These are phyloP conservation scores for Cervus canadensis DNA, from an alignment of 2,113 vertebrate species.

Conservation along the genomic window DNA sequence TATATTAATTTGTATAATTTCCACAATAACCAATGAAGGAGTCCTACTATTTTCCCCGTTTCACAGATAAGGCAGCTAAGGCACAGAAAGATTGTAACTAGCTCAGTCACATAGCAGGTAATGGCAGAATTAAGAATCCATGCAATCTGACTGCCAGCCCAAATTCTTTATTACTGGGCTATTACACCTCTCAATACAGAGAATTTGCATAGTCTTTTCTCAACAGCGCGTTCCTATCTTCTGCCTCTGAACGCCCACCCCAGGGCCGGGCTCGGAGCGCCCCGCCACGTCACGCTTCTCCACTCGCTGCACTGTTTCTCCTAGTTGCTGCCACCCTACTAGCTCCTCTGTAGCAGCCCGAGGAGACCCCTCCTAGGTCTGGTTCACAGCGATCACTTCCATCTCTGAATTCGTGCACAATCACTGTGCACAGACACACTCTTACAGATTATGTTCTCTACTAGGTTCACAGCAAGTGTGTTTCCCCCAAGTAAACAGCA, in stretches of 20 bases:
- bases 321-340: not conserved
- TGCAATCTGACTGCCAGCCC: not conserved
- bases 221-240: not conserved
- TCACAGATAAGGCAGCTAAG: not conserved
- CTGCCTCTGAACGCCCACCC: not conserved
- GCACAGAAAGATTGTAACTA: not conserved
- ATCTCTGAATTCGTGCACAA: not conserved
- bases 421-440: not conserved
- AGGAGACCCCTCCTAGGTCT: not conserved
- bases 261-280: not conserved
- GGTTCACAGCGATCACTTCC: not conserved
- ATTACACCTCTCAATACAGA: not conserved
- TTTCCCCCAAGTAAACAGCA: not conserved
- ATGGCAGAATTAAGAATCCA: not conserved
- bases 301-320: not conserved
- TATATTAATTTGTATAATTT: not conserved
- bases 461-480: not conserved
- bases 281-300: fast-evolving
- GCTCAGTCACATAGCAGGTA: not conserved
- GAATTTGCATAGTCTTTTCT: not conserved
- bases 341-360: not conserved
- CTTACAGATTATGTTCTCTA: not conserved
- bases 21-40: not conserved
- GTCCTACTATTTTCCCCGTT: not conserved
- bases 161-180: not conserved